Evolutionary conservation across 2,113 vertebrate genomes (phyloP).

Genomic region (Labrus mixtus): DNA sequence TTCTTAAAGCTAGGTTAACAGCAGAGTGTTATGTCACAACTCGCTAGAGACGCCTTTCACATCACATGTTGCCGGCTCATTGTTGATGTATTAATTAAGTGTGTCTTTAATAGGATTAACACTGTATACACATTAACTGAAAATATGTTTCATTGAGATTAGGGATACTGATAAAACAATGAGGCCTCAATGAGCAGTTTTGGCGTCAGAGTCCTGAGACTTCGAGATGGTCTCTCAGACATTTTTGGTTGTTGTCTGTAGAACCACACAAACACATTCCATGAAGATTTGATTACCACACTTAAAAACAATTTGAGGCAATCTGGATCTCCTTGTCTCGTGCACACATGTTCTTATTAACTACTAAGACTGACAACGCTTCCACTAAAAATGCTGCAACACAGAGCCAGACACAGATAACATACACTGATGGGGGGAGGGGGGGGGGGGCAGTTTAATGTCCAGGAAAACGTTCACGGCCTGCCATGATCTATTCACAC

Average conservation of each 20-base stretch:
- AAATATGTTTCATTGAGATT: neutral
- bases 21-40: neutral
- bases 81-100: too few species aligned
- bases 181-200: neutral
- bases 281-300: constrained; percentile 23
- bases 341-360: too few species aligned
- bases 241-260: constrained; percentile 21
- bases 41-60: neutral
- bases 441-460: constrained; percentile 32
- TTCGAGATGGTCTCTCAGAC: neutral
- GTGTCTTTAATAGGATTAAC: neutral
- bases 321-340: constrained; percentile 4
- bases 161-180: neutral
- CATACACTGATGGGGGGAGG: too few species aligned
- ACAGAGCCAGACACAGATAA: too few species aligned
- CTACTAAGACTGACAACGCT: too few species aligned
- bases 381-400: too few species aligned
- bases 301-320: constrained; percentile 10
- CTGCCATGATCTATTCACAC: constrained; percentile 47
- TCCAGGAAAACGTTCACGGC: constrained; percentile 42
- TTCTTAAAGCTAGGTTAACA: neutral
- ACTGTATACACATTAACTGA: neutral
- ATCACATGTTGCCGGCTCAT: neutral
- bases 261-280: constrained; percentile 32
- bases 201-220: neutral